Base-by-base conservation (phyloP, 2,888 invertebrate genomes). In the Dromius quadrimaculatus region DNA sequence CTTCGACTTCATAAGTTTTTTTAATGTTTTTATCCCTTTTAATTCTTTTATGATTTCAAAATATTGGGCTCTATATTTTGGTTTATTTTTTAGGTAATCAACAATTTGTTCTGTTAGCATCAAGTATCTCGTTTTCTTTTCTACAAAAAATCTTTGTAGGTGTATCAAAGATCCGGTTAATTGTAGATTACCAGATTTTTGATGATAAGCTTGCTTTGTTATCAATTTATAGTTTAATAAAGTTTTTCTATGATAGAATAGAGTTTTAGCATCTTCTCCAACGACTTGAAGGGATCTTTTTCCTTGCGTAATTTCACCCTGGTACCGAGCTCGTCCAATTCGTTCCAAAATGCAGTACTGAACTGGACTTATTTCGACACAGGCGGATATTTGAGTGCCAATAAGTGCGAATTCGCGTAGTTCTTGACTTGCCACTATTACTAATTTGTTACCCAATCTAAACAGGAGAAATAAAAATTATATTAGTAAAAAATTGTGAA, bases 341-440 rank as follows among this genome's bases (percentile, higher is more conserved):
- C 89, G 82, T 81, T 94, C 94, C 71, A 93, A 81, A 32, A 93
- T 82, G 75, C 90, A 89, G 78, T 90, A 94, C 71, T 88, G 88
- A n/a, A 85, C 79, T 2, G 84, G 76, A 2, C 83, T 83, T 8
- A 91, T 75, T 32, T 86, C 85, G 0, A 84, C 77, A 5, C 81
- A 78, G n/a, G 78, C 78, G 17, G 84, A 83, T 1, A 85, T 80
- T 71, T 85, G 80, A 1, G 83, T 81, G 6, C 87, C 86, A 50
- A 88, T 82, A 34, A 94, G 78, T 0, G 88, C 85, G 66, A 80
- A 79, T 70, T 85, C 84, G 23, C 94, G 84, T 13, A 86, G 77
- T 22, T 81, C 78, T 78, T 92, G 91, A 59, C 85, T 85, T 9
- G 90, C 93, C 1, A 93, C 93, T 32, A 93, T 83, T 0, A 92